phyloP scores from a whole-genome alignment of 2,113 vertebrate species.

The Genyomyrus donnyi region DNA sequence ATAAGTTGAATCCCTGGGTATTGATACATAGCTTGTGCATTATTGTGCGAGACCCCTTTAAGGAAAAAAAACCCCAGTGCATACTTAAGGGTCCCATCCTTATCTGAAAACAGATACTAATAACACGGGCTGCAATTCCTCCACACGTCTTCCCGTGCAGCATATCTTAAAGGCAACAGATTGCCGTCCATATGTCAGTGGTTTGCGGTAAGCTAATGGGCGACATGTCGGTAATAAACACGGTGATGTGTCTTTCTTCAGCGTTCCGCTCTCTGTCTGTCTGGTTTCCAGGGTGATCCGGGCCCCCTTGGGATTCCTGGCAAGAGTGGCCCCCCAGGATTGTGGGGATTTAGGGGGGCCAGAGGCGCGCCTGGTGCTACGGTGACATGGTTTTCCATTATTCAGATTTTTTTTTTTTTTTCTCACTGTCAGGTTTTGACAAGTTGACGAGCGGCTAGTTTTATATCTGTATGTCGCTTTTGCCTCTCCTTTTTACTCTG shows the following conservation, averaged over 20 bases:
- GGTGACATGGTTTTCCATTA: slow-evolving; percentile 51
- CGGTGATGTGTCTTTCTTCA: background rate
- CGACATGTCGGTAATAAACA: background rate
- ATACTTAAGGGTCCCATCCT: background rate
- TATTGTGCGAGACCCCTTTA: background rate
- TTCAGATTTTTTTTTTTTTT: background rate
- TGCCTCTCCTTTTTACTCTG: background rate
- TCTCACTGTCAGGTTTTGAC: background rate
- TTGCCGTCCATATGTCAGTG: slow-evolving; percentile 34
- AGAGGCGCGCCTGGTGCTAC: slow-evolving; percentile 65
- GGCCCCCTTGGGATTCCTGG: slow-evolving; percentile 68
- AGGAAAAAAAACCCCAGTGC: background rate
- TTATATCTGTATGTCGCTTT: background rate
- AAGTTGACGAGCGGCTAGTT: background rate
- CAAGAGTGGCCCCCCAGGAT: slow-evolving; percentile 74
- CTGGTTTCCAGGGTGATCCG: slow-evolving; percentile 70
- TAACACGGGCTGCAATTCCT: background rate
- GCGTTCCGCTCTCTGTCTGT: slow-evolving; percentile 11
- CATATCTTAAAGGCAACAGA: slow-evolving; percentile 12
- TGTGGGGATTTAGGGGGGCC: slow-evolving; percentile 71
- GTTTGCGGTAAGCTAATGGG: slow-evolving; percentile 47
- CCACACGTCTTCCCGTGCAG: background rate
- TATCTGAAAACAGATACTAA: background rate
- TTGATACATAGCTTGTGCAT: background rate
- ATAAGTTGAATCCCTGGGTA: background rate